Base-by-base conservation (phyloP, 2,113 vertebrate genomes). In the Leptobrachium leishanense region DNA sequence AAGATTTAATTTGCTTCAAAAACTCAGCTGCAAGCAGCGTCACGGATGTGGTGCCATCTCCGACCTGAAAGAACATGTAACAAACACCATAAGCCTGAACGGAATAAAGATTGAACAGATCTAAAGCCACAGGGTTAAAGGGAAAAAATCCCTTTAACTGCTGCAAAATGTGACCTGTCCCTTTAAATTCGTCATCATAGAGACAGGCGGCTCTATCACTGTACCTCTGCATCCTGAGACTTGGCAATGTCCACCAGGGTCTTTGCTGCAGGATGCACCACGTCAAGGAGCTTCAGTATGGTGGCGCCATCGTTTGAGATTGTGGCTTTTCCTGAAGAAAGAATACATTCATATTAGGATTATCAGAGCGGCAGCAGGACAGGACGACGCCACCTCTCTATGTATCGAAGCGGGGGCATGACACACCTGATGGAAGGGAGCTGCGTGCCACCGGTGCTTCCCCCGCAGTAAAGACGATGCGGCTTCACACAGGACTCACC, bases 221-320 rank as follows among this genome's bases (percentile, higher is more conserved):
- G 86, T 82, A 99, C 98, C 96, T 99, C 98, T 3, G 97, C 98
- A 62, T 99, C 98, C 81, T 99, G 97, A 65, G 97, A 98, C 55
- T 96, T 96, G 82, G 98, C 98, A 0, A 99, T 99, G 90, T 99
- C 98, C 84, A 99, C 98, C 44, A 99, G 85, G 0, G 96, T 98
- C 88, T 98, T 99, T 0, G 96, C 98, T 0, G 98, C 97, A 0
- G 98, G 98, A 69, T 99, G 98, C 42, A 99, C 94, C 0, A 99
- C 97, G 2, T 99, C 98, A 0, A 99, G 91, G 59, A 99, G 95
- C 84, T 97, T 99, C 88, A 99, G 89, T 86, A 99, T 99, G 77
- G 98, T 99, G 86, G 98, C 97, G 0, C 98, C 98, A 64, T 99
- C 98, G 0, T 99, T 99, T 20, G 98, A 99, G 89, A 99, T 98